A percentile compares a stretch with the other conserved stretches of the same genome.
Evolutionary conservation across 2,888 invertebrate species (phyloP).

Genomic region (Orchesellides sinensis): DNA sequence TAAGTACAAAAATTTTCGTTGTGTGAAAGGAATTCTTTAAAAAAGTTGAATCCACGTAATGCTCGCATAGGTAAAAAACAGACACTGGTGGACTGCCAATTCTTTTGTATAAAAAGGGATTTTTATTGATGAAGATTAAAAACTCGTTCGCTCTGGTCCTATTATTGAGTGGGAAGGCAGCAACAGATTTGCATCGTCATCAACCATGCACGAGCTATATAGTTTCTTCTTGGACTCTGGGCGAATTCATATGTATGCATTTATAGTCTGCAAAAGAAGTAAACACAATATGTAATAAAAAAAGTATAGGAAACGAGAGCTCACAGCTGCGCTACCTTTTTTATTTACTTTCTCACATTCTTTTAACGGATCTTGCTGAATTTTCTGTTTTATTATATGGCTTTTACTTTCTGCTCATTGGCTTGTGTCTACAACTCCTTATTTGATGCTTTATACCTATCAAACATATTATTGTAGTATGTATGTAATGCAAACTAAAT

Average conservation of each 20-base stretch:
- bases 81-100: conserved; percentile 28
- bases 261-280: no score
- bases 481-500: no score
- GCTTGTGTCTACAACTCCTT: background rate
- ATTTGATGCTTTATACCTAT: background rate
- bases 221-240: no score
- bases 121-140: conserved; percentile 48
- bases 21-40: background rate
- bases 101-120: conserved; percentile 27
- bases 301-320: no score
- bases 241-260: no score
- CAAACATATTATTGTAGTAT: no score
- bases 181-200: conserved; percentile 58
- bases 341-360: conserved; percentile 33
- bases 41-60: background rate
- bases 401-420: background rate
- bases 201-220: conserved; percentile 5
- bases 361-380: background rate
- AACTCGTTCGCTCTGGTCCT: conserved; percentile 7
- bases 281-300: no score
- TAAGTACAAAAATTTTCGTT: conserved; percentile 26
- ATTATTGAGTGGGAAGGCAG: conserved; percentile 36
- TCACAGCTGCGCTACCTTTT: conserved; percentile 37
- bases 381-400: conserved; percentile 21
- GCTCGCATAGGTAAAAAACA: background rate